Base-by-base conservation (phyloP, 2,113 vertebrate genomes). In the Dinomys branickii region DNA sequence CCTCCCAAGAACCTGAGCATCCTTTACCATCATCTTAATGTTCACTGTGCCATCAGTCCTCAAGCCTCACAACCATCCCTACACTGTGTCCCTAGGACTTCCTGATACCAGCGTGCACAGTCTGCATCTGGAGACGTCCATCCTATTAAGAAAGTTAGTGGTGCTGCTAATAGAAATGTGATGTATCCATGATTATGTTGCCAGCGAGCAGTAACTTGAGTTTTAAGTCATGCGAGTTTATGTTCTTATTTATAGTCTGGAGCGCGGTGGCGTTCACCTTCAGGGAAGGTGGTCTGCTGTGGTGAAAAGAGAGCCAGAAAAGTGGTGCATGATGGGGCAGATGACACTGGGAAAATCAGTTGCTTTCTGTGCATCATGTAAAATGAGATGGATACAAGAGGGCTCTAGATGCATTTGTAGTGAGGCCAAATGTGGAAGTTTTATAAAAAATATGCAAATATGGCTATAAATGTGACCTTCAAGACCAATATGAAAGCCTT, bases 391-490 rank as follows among this genome's bases (percentile, higher is more conserved):
- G 93, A 69, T 81, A 83, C 41, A 90, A 80, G 88, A 92, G 89
- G 69, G 91, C 50, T 30, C 52, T 3, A 44, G 89, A 96, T 35
- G 65, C 44, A 52, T 82, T 20, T 4, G 20, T 44, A 65, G 16
- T 93, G 30, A 94, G 54, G 84, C 61, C 56, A 88, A 91, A 94
- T 41, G 80, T 77, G 58, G 86, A 92, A 83, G n/a, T 80, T 95
- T 86, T 92, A 86, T 52, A 38, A 95, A 94, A 93, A 94, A 73
- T 96, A 91, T 91, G 75, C 58, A 97, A 96, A 95, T 94, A 22
- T 96, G 44, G n/a, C 30, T 98, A 80, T 92, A 90, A 97, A 90
- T 89, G 95, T 20, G 94, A 82, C 33, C 82, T 96, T 94, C 52
- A 73, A 95, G 90, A 85, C 44, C 81, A 86, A 95, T 80, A 91